Evolutionary conservation across 2,888 invertebrate species (phyloP).

Genomic region (Dugesia japonica): DNA sequence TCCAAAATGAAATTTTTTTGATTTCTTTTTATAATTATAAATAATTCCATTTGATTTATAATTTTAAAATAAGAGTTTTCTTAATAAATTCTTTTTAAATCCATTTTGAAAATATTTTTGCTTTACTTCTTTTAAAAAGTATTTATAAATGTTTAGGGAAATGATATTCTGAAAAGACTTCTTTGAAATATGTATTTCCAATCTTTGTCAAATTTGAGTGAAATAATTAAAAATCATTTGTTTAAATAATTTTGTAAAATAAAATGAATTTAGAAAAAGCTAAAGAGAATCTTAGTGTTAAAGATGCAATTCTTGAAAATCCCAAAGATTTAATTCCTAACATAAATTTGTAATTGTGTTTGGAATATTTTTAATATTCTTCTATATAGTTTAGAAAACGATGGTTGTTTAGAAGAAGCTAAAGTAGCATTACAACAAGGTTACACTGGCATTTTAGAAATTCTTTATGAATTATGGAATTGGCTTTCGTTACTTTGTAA

Average conservation of each 20-base stretch:
- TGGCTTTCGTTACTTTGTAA: neutral
- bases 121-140: too few relatives aligned
- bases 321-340: neutral
- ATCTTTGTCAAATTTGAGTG: too few relatives aligned
- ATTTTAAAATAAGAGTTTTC: too few relatives aligned
- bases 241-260: neutral
- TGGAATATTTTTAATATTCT: neutral
- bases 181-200: too few relatives aligned
- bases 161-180: too few relatives aligned
- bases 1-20: too few relatives aligned
- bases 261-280: neutral
- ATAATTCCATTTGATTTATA: too few relatives aligned
- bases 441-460: neutral
- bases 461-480: neutral
- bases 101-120: too few relatives aligned
- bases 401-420: neutral
- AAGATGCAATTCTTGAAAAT: neutral
- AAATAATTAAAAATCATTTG: too few relatives aligned
- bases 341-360: neutral
- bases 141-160: too few relatives aligned
- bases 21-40: too few relatives aligned
- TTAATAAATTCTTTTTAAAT: too few relatives aligned
- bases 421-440: neutral
- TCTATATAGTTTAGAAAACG: neutral
- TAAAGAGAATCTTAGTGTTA: neutral